Percentiles rank a stretch among this genome's conserved stretches.
phyloP scores from a whole-genome alignment of 1,140 invertebrate species.

The Achroia grisella region DNA sequence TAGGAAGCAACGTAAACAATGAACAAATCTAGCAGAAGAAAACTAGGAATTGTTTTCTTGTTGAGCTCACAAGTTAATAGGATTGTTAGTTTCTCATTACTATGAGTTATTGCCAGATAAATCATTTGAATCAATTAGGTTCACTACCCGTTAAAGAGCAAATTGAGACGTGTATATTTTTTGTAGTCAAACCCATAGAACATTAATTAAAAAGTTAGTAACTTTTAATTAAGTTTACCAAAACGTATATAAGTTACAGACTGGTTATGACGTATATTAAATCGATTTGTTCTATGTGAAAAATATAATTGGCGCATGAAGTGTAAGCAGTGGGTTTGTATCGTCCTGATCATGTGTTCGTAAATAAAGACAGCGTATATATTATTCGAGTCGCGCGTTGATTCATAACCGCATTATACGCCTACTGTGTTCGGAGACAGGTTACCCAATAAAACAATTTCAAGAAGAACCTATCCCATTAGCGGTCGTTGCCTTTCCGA shows the following conservation, averaged over 20 bases:
- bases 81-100: not conserved
- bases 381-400: conserved; percentile 37
- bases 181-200: conserved; percentile 12
- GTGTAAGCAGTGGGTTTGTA: conserved; percentile 17
- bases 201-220: conserved; percentile 11
- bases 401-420: conserved; percentile 57
- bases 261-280: too few species aligned
- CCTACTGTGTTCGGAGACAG: conserved; percentile 56
- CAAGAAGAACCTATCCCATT: too few species aligned
- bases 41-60: conserved; percentile 32
- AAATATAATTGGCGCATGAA: conserved; percentile 28
- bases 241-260: too few species aligned
- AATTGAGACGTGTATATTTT: conserved; percentile 1
- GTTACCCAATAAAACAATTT: too few species aligned
- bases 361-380: conserved; percentile 29
- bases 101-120: too few species aligned
- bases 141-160: too few species aligned
- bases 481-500: conserved; percentile 45
- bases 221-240: too few species aligned
- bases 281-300: too few species aligned
- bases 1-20: conserved; percentile 52
- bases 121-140: too few species aligned
- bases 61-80: not conserved
- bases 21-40: conserved; percentile 40
- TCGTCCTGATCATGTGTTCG: conserved; percentile 15